Base-by-base conservation (phyloP, 1,140 invertebrate species). In the Aphis gossypii region DNA sequence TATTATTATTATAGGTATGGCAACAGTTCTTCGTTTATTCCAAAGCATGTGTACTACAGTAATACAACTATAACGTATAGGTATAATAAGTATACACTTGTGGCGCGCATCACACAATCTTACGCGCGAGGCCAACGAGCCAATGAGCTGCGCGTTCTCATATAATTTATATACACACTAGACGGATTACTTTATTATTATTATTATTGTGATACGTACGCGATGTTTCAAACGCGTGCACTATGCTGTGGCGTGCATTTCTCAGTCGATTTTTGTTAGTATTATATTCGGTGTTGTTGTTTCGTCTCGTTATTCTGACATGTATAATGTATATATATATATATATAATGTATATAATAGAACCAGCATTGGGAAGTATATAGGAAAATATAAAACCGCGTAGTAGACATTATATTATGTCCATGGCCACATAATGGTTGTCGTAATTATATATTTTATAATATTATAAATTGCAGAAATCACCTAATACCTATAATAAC, bases 161-260 rank as follows among this genome's bases (percentile, higher is more conserved):
- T 89, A 89, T 56, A 56, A 89, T 89, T 56, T 89, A 56, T 56
- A 76, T 76, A 76, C 60, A 76, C 60, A 89, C 51, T n/a, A 87
- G 86, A 87, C 86, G 46, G 46, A 89, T 89, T 56, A 41, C 54
- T 89, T 56, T 51, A 41, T 44, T 41, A 41, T 46, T 44, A 86
- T 84, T 41, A 41, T 46, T 46, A 86, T 44, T 46, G 46, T 86
- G 41, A 41, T 44, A 86, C 25, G 44, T 86, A 44, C 25, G 25
- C 23, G 38, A 86, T 86, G 44, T 86, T 11, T 35, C 23, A 5
- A 18, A 38, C 76, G 35, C 86, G 88, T 56, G 23, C 46, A 83
- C 38, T 86, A 44, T 86, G 60, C 30, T 1, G 30, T n/a, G 11
- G 9, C 9, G 48, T 30, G 84, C 35, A 35, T 56, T 89, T 41